Percentiles rank a stretch among this genome's conserved stretches.
These are phyloP conservation scores for Limanda limanda DNA, from an alignment of 2,113 vertebrate species.

Conservation along the genomic window DNA sequence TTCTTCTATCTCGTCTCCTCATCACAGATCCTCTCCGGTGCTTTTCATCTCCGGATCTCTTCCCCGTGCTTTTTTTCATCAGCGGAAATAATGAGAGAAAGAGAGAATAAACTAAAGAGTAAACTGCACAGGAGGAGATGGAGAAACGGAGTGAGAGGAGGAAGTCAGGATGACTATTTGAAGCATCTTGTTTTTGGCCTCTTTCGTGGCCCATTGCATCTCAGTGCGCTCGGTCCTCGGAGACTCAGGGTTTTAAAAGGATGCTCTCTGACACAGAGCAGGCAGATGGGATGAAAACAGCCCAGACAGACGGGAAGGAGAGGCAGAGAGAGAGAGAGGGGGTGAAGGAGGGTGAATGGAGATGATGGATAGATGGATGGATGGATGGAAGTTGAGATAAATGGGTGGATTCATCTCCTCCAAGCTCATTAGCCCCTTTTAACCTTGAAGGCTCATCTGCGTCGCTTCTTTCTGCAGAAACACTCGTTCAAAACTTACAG, in stretches of 20 bases:
- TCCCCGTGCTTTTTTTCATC: conserved; percentile 42
- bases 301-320: conserved; percentile 30
- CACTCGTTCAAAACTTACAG: conserved; percentile 4
- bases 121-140: neutral
- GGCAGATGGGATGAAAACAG: conserved; percentile 57
- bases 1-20: conserved; percentile 51
- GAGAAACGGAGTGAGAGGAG: neutral
- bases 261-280: conserved; percentile 60
- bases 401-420: conserved; percentile 29
- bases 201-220: conserved; percentile 51
- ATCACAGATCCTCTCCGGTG: conserved; percentile 31
- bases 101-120: neutral
- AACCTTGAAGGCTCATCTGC: conserved; percentile 53
- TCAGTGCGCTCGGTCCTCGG: conserved; percentile 30
- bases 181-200: conserved; percentile 41
- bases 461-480: conserved; percentile 3
- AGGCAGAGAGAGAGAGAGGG: neutral
- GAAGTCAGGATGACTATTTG: conserved; percentile 39
- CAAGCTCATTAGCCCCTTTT: conserved; percentile 43
- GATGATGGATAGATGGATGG: conserved; percentile 28
- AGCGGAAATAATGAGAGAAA: neutral
- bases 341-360: conserved; percentile 1
- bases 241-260: conserved; percentile 59
- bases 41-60: conserved; percentile 55
- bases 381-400: conserved; percentile 22